A percentile compares a stretch with the other conserved stretches of the same genome.
Evolutionary conservation across 2,797 vertebrate species (phyloP).

Genomic region (Syncerus caffer): DNA sequence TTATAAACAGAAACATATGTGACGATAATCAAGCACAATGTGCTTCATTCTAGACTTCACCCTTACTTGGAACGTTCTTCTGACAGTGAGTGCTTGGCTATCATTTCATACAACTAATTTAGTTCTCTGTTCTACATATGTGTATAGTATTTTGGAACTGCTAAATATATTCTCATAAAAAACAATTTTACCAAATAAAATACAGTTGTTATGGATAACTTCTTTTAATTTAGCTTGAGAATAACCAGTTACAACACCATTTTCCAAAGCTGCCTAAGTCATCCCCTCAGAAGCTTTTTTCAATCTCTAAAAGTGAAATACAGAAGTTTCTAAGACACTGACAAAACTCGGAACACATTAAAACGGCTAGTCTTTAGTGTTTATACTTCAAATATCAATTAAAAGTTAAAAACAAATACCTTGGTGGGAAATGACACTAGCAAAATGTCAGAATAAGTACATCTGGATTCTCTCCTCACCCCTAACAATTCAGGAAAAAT

Average conservation of each 20-base stretch:
- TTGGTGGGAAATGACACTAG: not conserved
- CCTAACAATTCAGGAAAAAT: not conserved
- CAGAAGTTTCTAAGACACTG: not conserved
- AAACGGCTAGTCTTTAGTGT: not conserved
- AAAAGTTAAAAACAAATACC: conserved; percentile 10
- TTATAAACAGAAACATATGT: not conserved
- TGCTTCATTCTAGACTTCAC: not conserved
- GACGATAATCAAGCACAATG: not conserved
- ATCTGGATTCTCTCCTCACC: not conserved
- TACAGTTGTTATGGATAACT: not conserved
- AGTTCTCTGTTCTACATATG: not conserved
- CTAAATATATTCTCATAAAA: not conserved
- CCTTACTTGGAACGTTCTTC: not conserved
- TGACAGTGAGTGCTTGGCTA: not conserved
- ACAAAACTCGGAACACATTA: not conserved
- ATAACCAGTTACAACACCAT: not conserved
- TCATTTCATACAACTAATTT: not conserved
- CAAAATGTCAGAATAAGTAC: not conserved
- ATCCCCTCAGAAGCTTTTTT: not conserved
- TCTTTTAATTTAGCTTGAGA: not conserved
- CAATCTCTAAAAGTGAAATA: conserved; percentile 10
- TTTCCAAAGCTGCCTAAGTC: not conserved
- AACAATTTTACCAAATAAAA: not conserved
- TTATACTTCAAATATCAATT: not conserved
- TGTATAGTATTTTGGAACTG: not conserved